These are phyloP conservation scores for Trogon melanurus DNA, from an alignment of 2,113 vertebrate species.

Conservation along the genomic window DNA sequence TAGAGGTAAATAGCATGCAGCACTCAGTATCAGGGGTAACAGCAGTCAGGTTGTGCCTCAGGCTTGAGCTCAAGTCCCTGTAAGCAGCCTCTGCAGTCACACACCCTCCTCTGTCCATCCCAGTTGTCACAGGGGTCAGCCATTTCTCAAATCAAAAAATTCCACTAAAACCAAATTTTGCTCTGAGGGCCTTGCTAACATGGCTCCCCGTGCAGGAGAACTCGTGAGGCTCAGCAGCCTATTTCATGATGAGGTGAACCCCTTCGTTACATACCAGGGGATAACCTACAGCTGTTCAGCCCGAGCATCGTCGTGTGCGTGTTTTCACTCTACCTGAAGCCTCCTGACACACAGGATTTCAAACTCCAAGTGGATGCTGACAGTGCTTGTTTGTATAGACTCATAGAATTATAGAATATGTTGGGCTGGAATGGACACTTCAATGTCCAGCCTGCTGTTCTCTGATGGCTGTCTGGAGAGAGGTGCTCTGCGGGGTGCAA, in stretches of 20 bases:
- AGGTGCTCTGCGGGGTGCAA: not conserved
- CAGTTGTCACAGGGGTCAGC: not conserved
- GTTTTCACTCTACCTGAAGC: not conserved
- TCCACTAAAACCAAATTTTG: not conserved
- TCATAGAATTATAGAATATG: no score
- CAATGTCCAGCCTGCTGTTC: accelerated
- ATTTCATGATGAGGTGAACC: not conserved
- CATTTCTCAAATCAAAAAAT: not conserved
- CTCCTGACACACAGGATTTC: accelerated
- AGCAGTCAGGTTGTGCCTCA: not conserved
- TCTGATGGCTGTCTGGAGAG: accelerated
- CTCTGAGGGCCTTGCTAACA: accelerated
- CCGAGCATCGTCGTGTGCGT: accelerated
- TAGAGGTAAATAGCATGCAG: not conserved
- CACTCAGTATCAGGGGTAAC: not conserved
- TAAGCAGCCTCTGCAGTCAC: not conserved
- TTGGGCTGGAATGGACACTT: no score
- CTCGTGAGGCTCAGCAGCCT: not conserved
- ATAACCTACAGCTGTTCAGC: not conserved
- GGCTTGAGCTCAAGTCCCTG: not conserved
- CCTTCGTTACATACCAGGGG: not conserved
- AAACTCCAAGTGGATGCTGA: not conserved
- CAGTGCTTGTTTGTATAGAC: accelerated
- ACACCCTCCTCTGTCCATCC: not conserved
- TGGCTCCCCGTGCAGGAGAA: not conserved